Evolutionary conservation across 92 coral and sea anemone species (phyloP).

Genomic region (Palythoa heliodiscus): DNA sequence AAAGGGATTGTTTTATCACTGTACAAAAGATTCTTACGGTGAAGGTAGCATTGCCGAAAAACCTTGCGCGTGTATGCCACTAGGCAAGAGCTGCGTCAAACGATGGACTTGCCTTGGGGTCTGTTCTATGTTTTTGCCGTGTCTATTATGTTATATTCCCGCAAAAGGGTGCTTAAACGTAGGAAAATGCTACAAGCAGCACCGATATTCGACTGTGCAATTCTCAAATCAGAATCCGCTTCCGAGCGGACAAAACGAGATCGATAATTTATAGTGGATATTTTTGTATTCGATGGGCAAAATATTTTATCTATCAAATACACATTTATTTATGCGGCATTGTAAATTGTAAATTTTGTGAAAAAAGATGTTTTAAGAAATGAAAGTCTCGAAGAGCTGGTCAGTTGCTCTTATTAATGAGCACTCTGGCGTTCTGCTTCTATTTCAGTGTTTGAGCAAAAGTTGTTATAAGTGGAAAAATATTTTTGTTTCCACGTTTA

Average conservation of each 20-base stretch:
- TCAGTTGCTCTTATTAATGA: neutral
- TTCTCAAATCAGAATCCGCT: slow-evolving; percentile 55
- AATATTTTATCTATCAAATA: slow-evolving; percentile 74
- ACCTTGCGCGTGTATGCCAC: slow-evolving; percentile 88
- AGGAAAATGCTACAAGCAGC: slow-evolving; percentile 78
- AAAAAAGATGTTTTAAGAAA: neutral
- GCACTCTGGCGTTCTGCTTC: neutral
- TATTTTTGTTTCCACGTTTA: slow-evolving; percentile 17
- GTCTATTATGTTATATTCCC: slow-evolving; percentile 89
- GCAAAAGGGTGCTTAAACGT: slow-evolving; percentile 84
- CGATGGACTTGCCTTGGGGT: slow-evolving; percentile 91
- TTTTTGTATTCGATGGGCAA: slow-evolving; percentile 67
- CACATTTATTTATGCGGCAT: slow-evolving; percentile 79
- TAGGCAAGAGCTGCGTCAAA: slow-evolving; percentile 73
- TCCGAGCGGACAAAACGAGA: slow-evolving; percentile 46
- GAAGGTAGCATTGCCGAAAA: slow-evolving; percentile 85
- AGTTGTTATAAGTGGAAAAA: neutral
- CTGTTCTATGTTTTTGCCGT: slow-evolving; percentile 85
- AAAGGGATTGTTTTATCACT: slow-evolving; percentile 91
- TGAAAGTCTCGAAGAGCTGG: neutral
- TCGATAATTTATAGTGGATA: slow-evolving; percentile 73
- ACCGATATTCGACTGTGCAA: slow-evolving; percentile 57
- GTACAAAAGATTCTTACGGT: slow-evolving; percentile 86
- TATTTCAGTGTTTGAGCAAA: neutral
- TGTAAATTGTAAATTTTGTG: slow-evolving; percentile 83